Percentiles rank a stretch among this genome's conserved stretches.
Evolutionary conservation across 2,888 invertebrate genomes (phyloP).

Genomic region (Drosophila merina): DNA sequence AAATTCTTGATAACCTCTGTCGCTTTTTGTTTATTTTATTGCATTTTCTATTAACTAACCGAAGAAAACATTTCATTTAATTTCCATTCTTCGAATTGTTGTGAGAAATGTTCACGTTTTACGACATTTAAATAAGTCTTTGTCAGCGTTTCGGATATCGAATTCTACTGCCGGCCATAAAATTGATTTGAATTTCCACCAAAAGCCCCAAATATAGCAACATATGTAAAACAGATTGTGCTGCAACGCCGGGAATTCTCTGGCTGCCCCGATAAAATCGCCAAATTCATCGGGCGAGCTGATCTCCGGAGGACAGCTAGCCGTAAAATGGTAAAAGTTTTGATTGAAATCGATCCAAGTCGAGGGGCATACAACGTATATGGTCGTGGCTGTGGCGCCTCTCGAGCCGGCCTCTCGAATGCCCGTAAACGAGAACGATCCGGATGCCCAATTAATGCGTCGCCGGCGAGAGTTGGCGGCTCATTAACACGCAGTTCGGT

Average conservation of each 20-base stretch:
- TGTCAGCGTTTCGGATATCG: slow-evolving; percentile 69
- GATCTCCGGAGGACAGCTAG: slow-evolving; percentile 40
- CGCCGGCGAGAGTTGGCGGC: slow-evolving; percentile 69
- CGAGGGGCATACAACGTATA: neutral
- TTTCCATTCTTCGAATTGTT: slow-evolving; percentile 46
- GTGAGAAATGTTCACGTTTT: slow-evolving; percentile 67
- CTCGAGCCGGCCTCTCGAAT: slow-evolving; percentile 48
- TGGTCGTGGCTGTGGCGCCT: slow-evolving; percentile 48
- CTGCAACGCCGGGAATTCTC: slow-evolving; percentile 48
- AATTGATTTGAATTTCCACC: slow-evolving; percentile 54
- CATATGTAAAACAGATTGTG: slow-evolving; percentile 60
- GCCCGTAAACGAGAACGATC: slow-evolving; percentile 61
- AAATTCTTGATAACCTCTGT: slow-evolving; percentile 57
- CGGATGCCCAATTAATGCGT: slow-evolving; percentile 68
- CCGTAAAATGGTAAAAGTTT: slow-evolving; percentile 63
- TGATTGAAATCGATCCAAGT: slow-evolving; percentile 41
- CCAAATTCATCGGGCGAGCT: slow-evolving; percentile 59
- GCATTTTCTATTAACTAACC: slow-evolving; percentile 70
- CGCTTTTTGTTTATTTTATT: slow-evolving; percentile 66
- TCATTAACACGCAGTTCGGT: slow-evolving; percentile 72
- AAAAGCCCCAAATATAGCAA: slow-evolving; percentile 51
- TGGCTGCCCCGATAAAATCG: slow-evolving; percentile 57
- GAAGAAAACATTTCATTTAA: slow-evolving; percentile 65
- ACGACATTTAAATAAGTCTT: slow-evolving; percentile 74
- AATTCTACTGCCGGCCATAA: slow-evolving; percentile 52